Evolutionary conservation across 2,888 invertebrate genomes (phyloP).

Genomic region (Parelbella ahira): DNA sequence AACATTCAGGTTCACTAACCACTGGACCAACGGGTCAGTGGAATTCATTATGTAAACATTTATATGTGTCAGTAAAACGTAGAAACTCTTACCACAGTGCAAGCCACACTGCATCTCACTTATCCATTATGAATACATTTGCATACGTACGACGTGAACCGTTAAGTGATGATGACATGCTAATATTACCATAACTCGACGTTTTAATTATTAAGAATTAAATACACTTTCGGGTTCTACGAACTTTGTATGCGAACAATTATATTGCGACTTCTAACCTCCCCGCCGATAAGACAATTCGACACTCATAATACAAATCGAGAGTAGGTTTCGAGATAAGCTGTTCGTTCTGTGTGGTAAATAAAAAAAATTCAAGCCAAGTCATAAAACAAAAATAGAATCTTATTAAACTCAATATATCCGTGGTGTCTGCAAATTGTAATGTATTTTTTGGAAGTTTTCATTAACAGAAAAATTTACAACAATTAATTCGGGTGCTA

Average conservation of each 20-base stretch:
- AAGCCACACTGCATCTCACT: constrained; percentile 4
- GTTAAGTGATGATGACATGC: constrained; percentile 16
- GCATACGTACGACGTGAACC: constrained; percentile 18
- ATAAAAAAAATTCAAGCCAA: too few species aligned
- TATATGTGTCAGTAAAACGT: too few species aligned
- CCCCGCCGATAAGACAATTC: constrained; percentile 17
- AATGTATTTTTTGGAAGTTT: too few species aligned
- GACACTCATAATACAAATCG: constrained; percentile 8
- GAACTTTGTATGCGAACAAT: constrained; percentile 20
- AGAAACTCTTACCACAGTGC: too few species aligned
- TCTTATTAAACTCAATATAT: too few species aligned
- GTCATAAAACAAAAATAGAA: too few species aligned
- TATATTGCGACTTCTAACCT: constrained; percentile 17
- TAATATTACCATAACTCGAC: constrained; percentile 18
- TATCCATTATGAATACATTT: constrained; percentile 16
- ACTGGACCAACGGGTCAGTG: too few species aligned
- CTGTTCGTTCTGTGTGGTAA: constrained; percentile 3
- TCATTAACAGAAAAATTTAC: too few species aligned
- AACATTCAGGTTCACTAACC: too few species aligned
- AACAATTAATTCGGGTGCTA: too few species aligned
- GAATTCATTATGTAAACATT: too few species aligned
- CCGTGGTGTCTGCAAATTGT: too few species aligned
- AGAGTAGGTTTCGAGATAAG: constrained; percentile 9
- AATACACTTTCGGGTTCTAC: constrained; percentile 10
- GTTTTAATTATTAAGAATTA: constrained; percentile 19